These are phyloP conservation scores for Apotomis betuletana DNA, from an alignment of 2,888 invertebrate species.

Conservation along the genomic window DNA sequence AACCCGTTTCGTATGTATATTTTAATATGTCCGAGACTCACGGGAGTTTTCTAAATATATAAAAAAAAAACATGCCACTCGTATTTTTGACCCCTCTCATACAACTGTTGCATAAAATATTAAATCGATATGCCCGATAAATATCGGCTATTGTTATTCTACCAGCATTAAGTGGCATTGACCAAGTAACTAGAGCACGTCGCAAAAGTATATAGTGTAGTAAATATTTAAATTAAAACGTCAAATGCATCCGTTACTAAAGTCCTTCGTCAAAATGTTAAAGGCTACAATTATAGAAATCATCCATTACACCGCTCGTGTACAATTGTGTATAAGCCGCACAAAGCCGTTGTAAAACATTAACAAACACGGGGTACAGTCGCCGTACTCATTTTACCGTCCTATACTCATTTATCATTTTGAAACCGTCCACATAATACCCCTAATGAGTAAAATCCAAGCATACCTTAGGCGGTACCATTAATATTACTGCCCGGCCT, in stretches of 20 bases:
- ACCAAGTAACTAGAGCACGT: too few species aligned
- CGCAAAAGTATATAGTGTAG: too few species aligned
- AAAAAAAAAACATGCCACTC: too few species aligned
- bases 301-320: conserved; percentile 46
- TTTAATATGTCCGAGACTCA: too few species aligned
- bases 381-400: conserved; percentile 66
- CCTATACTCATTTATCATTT: conserved; percentile 79
- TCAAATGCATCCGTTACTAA: background rate
- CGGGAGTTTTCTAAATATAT: too few species aligned
- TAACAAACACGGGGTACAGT: conserved; percentile 66
- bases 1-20: too few species aligned
- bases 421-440: conserved; percentile 76
- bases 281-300: conserved; percentile 33
- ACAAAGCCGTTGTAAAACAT: conserved; percentile 65
- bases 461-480: conserved; percentile 79
- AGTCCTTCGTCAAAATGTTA: conserved; percentile 5
- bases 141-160: too few species aligned
- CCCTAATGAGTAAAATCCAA: conserved; percentile 82
- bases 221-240: too few species aligned
- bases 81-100: too few species aligned
- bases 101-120: too few species aligned
- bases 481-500: conserved; percentile 74
- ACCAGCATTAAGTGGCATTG: too few species aligned
- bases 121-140: too few species aligned
- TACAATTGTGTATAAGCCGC: conserved; percentile 49